Evolutionary conservation across 2,888 invertebrate species (phyloP), one percentile per base, ranked within the genome.

Genomic region (Perdita meconis): DNA sequence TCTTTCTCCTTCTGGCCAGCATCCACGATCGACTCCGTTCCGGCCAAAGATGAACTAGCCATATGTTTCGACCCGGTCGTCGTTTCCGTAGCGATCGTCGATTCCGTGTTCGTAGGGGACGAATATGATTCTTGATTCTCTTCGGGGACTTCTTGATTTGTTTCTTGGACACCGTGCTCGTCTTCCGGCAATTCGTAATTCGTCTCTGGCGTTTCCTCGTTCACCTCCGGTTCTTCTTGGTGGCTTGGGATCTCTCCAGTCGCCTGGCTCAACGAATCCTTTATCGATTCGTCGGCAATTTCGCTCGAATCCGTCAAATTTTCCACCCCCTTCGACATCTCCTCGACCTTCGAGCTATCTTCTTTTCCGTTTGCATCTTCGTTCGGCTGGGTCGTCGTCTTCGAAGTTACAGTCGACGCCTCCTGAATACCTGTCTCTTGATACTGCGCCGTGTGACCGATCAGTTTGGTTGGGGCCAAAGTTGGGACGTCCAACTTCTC

Each of bases 121-220:
- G 61, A 44, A 3, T n/a, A 55, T 51, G 19, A 16, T 34, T 76
- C 76, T 8, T 78, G 63, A 36, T 61, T 69, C 26, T 64, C 66
- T 42, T 85, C 84, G 0, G 73, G 53, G 0, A 72, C 2, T 36
- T 86, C 81, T 16, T 84, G 44, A 67, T 82, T 81, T 66, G 69
- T 63, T 71, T 88, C 89, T 53, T 77, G 71, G 13, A 24, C 57
- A 1, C 36, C 80, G 30, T 85, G 81, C 2, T 57, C 78, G 0
- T 6, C 44, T 63, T 88, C 88, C 55, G 87, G 59, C 26, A n/a
- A 47, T 67, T 89, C 89, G 59, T 88, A 82, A 77, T 88, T 85
- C 38, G 64, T 57, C 59, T 89, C 89, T 30, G 86, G 86, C 12
- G 82, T 86, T 64, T 90, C 90, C 50, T 88, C 86, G 70, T 89